These are phyloP conservation scores for Mormyrus lacerda DNA, from an alignment of 2,113 vertebrate species.

Conservation along the genomic window DNA sequence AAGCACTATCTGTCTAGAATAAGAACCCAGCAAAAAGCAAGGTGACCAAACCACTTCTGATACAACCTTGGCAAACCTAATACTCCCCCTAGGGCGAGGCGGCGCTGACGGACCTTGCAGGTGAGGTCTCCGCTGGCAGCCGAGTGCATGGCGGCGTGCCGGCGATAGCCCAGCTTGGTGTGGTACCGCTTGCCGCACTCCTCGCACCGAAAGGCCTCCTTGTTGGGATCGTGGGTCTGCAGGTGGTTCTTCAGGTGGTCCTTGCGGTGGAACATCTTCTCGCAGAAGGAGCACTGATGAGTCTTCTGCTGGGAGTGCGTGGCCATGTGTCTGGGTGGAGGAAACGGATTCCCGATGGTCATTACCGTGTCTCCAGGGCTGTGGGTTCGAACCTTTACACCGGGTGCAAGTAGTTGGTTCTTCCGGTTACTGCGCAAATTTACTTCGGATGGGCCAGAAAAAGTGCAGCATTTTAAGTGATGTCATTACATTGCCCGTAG, in stretches of 20 bases:
- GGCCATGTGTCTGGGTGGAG: slow-evolving; percentile 70
- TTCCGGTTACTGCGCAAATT: neutral
- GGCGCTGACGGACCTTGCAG: slow-evolving; percentile 57
- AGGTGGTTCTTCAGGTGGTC: slow-evolving; percentile 87
- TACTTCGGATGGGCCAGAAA: neutral
- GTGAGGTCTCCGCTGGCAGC: slow-evolving; percentile 66
- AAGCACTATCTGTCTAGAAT: neutral
- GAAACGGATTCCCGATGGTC: slow-evolving; percentile 3
- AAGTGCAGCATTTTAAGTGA: neutral
- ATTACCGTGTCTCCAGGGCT: neutral
- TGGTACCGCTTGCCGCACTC: slow-evolving; percentile 96
- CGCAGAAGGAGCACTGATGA: slow-evolving; percentile 66
- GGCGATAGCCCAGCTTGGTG: slow-evolving; percentile 85
- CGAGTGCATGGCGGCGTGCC: slow-evolving; percentile 74
- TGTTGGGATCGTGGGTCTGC: slow-evolving; percentile 78
- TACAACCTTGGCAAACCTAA: neutral
- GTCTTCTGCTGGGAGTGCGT: slow-evolving; percentile 74
- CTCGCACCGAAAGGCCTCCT: slow-evolving; percentile 85
- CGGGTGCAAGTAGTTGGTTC: neutral
- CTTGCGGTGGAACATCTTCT: slow-evolving; percentile 93
- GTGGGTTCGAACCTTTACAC: neutral
- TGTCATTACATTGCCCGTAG: neutral
- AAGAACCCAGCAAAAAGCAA: neutral
- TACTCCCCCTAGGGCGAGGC: neutral
- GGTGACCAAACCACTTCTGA: neutral